Conservation (phyloP, 2,888 invertebrate species). For the Hydrotaea diabolus region DNA sequence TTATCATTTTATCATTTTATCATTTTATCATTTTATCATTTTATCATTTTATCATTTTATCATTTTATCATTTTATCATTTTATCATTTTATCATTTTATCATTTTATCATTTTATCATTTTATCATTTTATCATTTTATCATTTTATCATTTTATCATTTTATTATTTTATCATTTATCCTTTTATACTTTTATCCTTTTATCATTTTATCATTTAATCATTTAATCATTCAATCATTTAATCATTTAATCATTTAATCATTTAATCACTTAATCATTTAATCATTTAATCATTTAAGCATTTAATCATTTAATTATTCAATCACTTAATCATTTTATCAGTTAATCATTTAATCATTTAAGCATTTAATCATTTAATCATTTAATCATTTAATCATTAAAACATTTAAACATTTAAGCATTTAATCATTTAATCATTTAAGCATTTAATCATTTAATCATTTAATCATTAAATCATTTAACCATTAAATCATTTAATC, state of each 20-base stretch:
- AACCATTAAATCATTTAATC: too few relatives aligned
- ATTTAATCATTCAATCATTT: too few relatives aligned
- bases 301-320: neutral
- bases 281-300: neutral
- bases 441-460: too few relatives aligned
- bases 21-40: neutral
- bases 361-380: neutral
- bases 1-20: neutral
- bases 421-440: neutral
- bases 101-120: neutral
- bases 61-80: neutral
- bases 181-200: neutral
- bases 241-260: neutral
- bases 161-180: neutral
- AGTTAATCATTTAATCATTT: too few relatives aligned
- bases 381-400: neutral
- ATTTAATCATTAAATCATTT: too few relatives aligned
- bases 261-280: neutral
- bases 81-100: neutral
- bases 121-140: neutral
- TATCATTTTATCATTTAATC: too few relatives aligned
- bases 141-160: neutral
- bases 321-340: neutral
- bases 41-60: neutral
- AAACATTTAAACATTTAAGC: neutral